phyloP scores from a whole-genome alignment of 2,888 invertebrate genomes.

The Saturnia japonica region DNA sequence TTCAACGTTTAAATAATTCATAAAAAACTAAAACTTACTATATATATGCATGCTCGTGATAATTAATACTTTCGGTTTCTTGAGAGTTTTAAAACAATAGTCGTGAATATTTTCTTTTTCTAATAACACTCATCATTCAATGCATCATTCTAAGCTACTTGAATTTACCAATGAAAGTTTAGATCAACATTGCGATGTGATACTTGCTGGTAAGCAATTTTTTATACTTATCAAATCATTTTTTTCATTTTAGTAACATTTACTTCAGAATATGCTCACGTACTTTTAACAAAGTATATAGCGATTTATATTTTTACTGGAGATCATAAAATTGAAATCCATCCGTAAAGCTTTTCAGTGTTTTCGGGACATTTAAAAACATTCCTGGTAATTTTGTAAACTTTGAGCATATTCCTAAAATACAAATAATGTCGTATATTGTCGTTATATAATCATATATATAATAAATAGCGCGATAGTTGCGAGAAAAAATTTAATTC shows the following conservation, averaged over 20 bases:
- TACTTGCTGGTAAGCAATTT: neutral
- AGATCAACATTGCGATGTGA: neutral
- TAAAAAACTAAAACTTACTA: constrained; percentile 50
- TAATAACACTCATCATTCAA: neutral
- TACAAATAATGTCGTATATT: too few relatives aligned
- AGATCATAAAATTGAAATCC: too few relatives aligned
- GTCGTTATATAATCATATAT: too few relatives aligned
- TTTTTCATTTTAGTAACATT: neutral
- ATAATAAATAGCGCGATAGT: too few relatives aligned
- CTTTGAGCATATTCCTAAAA: too few relatives aligned
- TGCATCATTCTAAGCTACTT: neutral
- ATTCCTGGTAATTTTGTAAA: too few relatives aligned
- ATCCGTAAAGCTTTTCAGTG: too few relatives aligned
- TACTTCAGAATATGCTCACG: neutral
- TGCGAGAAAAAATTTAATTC: too few relatives aligned
- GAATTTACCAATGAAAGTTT: neutral
- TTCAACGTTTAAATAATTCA: constrained; percentile 59
- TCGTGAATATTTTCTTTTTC: constrained; percentile 20
- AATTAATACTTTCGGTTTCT: constrained; percentile 69
- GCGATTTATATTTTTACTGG: too few relatives aligned
- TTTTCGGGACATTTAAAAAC: too few relatives aligned
- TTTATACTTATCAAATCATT: neutral
- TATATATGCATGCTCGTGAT: constrained; percentile 42
- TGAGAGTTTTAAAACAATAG: constrained; percentile 48
- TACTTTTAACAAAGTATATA: too few relatives aligned